phyloP scores from a whole-genome alignment of 1,140 invertebrate species.

The Bombus confusus region DNA sequence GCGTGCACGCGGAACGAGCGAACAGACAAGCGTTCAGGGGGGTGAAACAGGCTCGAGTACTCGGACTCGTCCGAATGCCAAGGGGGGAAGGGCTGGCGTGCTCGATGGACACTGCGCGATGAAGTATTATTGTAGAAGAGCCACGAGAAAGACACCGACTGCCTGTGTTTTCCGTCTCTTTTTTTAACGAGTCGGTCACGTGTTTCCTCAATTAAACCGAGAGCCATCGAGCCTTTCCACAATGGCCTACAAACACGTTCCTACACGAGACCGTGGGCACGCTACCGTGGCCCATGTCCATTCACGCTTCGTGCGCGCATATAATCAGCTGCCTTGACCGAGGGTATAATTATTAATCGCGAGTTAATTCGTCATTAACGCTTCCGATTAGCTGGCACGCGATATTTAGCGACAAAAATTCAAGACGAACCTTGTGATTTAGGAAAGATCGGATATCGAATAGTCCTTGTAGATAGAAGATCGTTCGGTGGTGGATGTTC shows the following conservation, averaged over 20 bases:
- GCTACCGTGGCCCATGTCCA: not conserved
- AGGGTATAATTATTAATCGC: slow-evolving; percentile 61
- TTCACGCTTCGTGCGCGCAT: too few species aligned
- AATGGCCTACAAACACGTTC: slow-evolving; percentile 53
- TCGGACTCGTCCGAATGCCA: not conserved
- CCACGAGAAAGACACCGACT: not conserved
- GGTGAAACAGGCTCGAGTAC: slow-evolving; percentile 8
- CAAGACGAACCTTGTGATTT: not conserved
- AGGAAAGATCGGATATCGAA: not conserved
- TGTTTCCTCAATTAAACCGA: slow-evolving; percentile 70
- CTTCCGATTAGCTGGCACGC: not conserved
- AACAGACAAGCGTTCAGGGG: slow-evolving; percentile 1
- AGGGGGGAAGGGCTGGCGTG: not conserved
- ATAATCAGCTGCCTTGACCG: not conserved
- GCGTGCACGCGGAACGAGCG: slow-evolving; percentile 11
- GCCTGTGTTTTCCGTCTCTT: slow-evolving; percentile 9
- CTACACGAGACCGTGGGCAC: not conserved
- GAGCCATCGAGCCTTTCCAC: slow-evolving; percentile 56
- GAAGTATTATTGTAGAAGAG: slow-evolving; percentile 5
- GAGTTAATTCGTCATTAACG: slow-evolving; percentile 53
- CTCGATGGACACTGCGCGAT: slow-evolving; percentile 3
- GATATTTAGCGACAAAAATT: not conserved
- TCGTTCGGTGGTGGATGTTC: not conserved
- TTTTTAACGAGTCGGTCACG: slow-evolving; percentile 67
- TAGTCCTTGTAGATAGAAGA: not conserved